Evolutionary conservation across 2,888 invertebrate genomes (phyloP), one percentile per base, ranked within the genome.

Genomic region (Aphidius colemani): DNA sequence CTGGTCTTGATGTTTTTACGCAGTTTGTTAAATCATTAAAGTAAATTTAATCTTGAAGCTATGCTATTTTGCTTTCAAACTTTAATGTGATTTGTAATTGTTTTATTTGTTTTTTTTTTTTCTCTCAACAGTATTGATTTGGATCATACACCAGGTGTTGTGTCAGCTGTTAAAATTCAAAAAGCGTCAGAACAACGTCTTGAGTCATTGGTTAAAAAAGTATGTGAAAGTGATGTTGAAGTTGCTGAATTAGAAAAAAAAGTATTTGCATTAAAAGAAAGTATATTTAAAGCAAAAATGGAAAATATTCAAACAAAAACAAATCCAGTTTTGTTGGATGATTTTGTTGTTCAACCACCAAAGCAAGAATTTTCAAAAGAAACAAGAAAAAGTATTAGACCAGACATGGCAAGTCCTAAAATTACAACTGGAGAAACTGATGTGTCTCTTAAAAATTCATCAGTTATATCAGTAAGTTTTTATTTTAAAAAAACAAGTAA

Each of bases 151-250:
- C 68, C 69, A 48, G 75, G 74, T 9, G 59, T 74, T 9, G 73
- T 74, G 13, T 67, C 72, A 10, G 74, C 73, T 9, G 72, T 67
- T 53, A 59, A 39, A 45, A 79, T 79, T 64, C 74, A 79, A 30
- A 75, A 67, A 62, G 70, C 66, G 57, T 77, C 72, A 11, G 76
- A 77, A 61, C 61, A 61, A n/a, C 72, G 71, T 64, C 71, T 80
- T 58, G 72, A 71, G 43, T 18, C 68, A 10, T 58, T 78, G 59
- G 74, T 78, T 41, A 75, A 78, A 9, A 61, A 71, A 58, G 70
- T 84, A 18, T 80, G 78, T 62, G 74, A 80, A 30, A 76, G 84
- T 9, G 84, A 85, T 67, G 60, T 75, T 7, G 81, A 84, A 73
- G 76, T 84, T 45, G 70, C 71, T 49, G 62, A 67, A 9, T 70